A percentile compares a stretch with the other conserved stretches of the same genome.
Evolutionary conservation across 2,113 vertebrate species (phyloP).

Genomic region (Clarias magur): DNA sequence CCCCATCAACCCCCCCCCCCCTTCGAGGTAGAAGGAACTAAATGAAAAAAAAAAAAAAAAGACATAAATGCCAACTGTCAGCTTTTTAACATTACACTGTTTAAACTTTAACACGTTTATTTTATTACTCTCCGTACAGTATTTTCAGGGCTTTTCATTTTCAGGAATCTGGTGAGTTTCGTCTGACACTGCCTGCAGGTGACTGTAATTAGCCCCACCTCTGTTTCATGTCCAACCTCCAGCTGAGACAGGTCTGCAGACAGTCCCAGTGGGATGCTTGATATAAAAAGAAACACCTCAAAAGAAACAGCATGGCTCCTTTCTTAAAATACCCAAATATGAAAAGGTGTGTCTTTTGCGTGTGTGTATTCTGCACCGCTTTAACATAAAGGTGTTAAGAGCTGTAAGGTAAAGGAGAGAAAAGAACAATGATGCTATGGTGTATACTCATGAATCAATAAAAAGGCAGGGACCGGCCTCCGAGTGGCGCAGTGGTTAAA

Average conservation of each 20-base stretch:
- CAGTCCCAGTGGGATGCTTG: conserved; percentile 10
- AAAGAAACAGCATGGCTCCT: conserved; percentile 4
- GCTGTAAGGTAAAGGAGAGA: not conserved
- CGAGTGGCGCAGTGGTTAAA: no score
- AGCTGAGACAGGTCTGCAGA: conserved; percentile 14
- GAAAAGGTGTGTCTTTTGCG: not conserved
- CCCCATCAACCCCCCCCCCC: no score
- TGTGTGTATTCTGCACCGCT: not conserved
- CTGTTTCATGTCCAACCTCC: conserved; percentile 32
- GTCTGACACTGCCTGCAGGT: conserved; percentile 25
- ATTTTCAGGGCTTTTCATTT: not conserved
- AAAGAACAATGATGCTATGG: not conserved
- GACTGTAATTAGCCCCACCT: conserved; percentile 27
- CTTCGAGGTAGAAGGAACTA: no score
- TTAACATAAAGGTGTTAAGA: not conserved
- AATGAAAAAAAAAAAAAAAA: not conserved
- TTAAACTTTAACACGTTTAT: conserved; percentile 1
- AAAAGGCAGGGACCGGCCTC: not conserved
- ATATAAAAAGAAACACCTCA: conserved; percentile 10
- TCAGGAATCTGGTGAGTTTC: conserved; percentile 18
- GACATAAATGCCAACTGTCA: not conserved
- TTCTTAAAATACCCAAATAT: conserved; percentile 20
- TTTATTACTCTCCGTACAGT: not conserved
- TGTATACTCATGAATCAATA: not conserved
- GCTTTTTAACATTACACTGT: not conserved